Evolutionary conservation across 2,888 invertebrate species (phyloP).

Genomic region (Oxystoma pomonae): DNA sequence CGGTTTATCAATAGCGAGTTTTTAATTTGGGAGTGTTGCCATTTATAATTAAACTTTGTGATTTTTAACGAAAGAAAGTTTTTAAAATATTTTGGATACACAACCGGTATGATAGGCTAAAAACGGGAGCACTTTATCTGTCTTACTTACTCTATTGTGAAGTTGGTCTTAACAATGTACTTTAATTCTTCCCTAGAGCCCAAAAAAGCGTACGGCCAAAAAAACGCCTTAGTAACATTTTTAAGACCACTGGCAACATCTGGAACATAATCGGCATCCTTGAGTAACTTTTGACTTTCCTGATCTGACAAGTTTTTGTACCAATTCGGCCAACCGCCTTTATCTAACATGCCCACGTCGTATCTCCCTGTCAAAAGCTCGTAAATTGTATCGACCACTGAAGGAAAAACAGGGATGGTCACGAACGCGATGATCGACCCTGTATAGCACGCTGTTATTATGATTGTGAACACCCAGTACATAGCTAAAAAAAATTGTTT

Average conservation of each 20-base stretch:
- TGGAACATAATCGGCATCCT: constrained; percentile 64
- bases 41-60: background rate
- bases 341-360: constrained; percentile 65
- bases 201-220: constrained; percentile 75
- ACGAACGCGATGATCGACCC: constrained; percentile 83
- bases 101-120: too few relatives aligned
- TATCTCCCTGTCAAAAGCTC: constrained; percentile 65
- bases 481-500: constrained; percentile 59
- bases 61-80: background rate
- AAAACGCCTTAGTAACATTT: constrained; percentile 70
- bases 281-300: constrained; percentile 57
- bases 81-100: too few relatives aligned
- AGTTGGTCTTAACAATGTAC: constrained; percentile 69
- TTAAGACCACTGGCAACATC: constrained; percentile 63
- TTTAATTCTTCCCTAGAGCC: constrained; percentile 69
- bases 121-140: background rate
- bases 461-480: constrained; percentile 85
- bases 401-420: constrained; percentile 71
- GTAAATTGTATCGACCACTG: constrained; percentile 64
- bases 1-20: too few relatives aligned
- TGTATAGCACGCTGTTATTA: constrained; percentile 78
- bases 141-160: constrained; percentile 54
- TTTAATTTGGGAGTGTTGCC: too few relatives aligned
- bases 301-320: constrained; percentile 67
- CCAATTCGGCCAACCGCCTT: constrained; percentile 73